Evolutionary conservation across 2,888 invertebrate genomes (phyloP), one percentile per base, ranked within the genome.

Genomic region (Andrena chrysosceles): DNA sequence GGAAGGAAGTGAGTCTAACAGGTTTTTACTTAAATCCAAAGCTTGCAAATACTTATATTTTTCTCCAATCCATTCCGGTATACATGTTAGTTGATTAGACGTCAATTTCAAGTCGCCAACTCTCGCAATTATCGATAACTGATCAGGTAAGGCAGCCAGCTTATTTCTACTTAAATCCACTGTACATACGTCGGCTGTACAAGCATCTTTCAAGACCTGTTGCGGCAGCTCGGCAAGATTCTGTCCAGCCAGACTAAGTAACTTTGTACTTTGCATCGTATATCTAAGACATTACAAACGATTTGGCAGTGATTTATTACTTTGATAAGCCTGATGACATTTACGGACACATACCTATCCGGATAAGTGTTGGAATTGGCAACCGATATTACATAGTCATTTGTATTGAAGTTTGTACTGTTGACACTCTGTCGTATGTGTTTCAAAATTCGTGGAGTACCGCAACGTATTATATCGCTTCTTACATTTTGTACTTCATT

Each of bases 81-180:
- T 89, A 33, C 91, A 89, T 29, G 94, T 94, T 49, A 98, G 93
- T 84, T 94, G 95, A 94, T 98, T 98, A 72, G 96, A 95, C 0
- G 97, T 96, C 75, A 98, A 90, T 89, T 97, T 95, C 35, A 97
- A 93, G 89, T 97, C 97, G 0, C 96, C 95, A 23, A 96, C 93
- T 16, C 95, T 94, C 26, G 95, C 94, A 20, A 95, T 93, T 54
- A 96, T 88, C n/a, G 87, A 89, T 72, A 91, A 92, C 93, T 93
- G 94, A 96, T 94, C 89, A 8, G 98, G 98, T 85, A 98, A 92
- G 1, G 94, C 91, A 1, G 94, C 94, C 0, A 99, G 95, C 90
- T 95, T 96, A 94, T 99, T 99, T 93, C 97, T 97, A 80, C 97
- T 97, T 80, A 98, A 94, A 94, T 98, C 98, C 8, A 98, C 95